These are phyloP conservation scores for Globicephala melas DNA, from an alignment of 2,113 vertebrate genomes.

Conservation along the genomic window DNA sequence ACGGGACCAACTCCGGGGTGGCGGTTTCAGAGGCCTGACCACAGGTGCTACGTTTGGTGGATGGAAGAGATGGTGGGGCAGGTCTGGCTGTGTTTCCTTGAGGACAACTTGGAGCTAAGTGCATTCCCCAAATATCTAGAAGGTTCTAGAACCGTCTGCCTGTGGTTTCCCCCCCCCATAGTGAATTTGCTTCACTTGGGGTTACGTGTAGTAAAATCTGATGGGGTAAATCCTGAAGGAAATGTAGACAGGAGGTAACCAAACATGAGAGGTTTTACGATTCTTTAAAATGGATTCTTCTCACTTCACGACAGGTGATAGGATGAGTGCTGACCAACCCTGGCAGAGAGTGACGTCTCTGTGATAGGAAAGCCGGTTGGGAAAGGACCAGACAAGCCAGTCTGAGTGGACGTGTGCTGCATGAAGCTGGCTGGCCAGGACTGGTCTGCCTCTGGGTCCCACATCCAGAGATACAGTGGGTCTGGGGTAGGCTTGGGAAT, in stretches of 20 bases:
- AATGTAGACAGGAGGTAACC: neutral
- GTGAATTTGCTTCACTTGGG: neutral
- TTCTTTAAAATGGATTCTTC: neutral
- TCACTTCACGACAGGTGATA: neutral
- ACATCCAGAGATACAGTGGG: conserved; percentile 57
- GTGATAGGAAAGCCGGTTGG: neutral
- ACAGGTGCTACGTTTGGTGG: neutral
- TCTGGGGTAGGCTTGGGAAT: conserved; percentile 76
- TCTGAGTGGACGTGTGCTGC: neutral
- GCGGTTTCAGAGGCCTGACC: neutral
- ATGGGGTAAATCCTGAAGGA: neutral
- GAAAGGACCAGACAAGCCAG: neutral
- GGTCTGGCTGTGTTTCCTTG: neutral
- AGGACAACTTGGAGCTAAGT: neutral
- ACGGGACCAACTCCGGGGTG: fast-evolving
- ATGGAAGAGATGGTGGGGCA: neutral
- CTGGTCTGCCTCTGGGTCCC: conserved; percentile 49
- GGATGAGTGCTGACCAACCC: neutral
- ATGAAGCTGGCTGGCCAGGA: neutral
- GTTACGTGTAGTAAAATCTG: neutral
- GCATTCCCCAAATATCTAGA: neutral
- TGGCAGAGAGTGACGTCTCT: neutral
- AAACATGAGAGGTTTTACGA: neutral
- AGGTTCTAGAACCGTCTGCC: neutral
- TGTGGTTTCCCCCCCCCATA: neutral